A percentile compares a stretch with the other conserved stretches of the same genome.
Evolutionary conservation across 2,113 vertebrate genomes (phyloP).

Genomic region (Budorcas taxicolor): DNA sequence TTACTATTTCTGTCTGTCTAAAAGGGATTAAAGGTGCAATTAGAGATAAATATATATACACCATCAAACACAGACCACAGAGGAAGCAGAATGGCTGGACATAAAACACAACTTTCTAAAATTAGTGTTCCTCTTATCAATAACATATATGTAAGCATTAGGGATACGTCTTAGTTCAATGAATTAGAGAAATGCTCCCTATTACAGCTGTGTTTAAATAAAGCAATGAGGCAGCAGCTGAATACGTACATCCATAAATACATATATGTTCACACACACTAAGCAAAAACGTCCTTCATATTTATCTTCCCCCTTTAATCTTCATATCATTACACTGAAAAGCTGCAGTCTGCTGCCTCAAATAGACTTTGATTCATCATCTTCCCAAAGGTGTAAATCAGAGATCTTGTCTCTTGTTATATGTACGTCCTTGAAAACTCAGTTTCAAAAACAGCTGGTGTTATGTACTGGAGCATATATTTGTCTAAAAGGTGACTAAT

Average conservation of each 20-base stretch:
- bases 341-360: constrained; percentile 53
- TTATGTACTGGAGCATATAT: background rate
- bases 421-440: constrained; percentile 46
- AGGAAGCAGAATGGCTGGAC: background rate
- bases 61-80: background rate
- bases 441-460: constrained; percentile 21
- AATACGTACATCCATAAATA: constrained; percentile 45
- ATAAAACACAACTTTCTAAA: background rate
- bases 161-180: constrained; percentile 24
- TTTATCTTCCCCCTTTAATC: constrained; percentile 65
- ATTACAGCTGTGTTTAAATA: constrained; percentile 56
- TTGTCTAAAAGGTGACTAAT: constrained; percentile 4
- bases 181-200: constrained; percentile 1
- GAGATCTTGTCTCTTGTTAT: background rate
- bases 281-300: constrained; percentile 49
- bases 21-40: background rate
- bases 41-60: background rate
- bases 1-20: background rate
- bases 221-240: constrained; percentile 33
- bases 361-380: constrained; percentile 69
- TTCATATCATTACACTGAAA: constrained; percentile 60
- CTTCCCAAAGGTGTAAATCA: constrained; percentile 67
- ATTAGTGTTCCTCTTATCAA: background rate
- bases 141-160: background rate
- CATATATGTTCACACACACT: constrained; percentile 43